phyloP scores from a whole-genome alignment of 2,797 vertebrate genomes.

The Typhlichthys subterraneus region DNA sequence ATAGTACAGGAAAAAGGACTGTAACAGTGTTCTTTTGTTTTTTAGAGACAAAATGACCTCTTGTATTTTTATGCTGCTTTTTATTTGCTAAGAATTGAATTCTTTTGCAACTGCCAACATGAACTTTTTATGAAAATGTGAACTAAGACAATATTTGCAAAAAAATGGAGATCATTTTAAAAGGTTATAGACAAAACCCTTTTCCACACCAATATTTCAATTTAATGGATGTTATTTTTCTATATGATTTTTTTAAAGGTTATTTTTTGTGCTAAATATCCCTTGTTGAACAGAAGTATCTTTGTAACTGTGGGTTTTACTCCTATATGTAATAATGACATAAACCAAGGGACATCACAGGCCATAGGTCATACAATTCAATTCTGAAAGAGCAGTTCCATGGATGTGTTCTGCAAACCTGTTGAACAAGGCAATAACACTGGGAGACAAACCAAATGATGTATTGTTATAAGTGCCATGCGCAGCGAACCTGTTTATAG shows the following conservation, averaged over 20 bases:
- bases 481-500: slow-evolving; percentile 69
- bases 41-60: slow-evolving; percentile 87
- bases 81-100: slow-evolving; percentile 87
- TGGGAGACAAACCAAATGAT: slow-evolving; percentile 69
- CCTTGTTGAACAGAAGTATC: slow-evolving; percentile 71
- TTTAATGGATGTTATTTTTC: slow-evolving; percentile 84
- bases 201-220: slow-evolving; percentile 82
- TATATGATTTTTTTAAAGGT: slow-evolving; percentile 81
- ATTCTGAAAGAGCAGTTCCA: slow-evolving; percentile 58
- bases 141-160: slow-evolving; percentile 87
- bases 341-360: slow-evolving; percentile 59
- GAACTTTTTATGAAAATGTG: slow-evolving; percentile 87
- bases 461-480: slow-evolving; percentile 67
- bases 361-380: slow-evolving; percentile 56
- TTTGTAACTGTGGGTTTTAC: slow-evolving; percentile 80
- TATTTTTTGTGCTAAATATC: slow-evolving; percentile 82
- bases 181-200: slow-evolving; percentile 72
- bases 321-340: slow-evolving; percentile 39
- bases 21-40: slow-evolving; percentile 84
- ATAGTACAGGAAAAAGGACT: slow-evolving; percentile 80
- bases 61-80: slow-evolving; percentile 92
- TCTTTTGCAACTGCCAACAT: slow-evolving; percentile 88
- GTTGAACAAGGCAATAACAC: slow-evolving; percentile 64
- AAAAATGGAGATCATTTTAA: slow-evolving; percentile 81
- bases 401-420: slow-evolving; percentile 47